Evolutionary conservation across 2,888 invertebrate genomes (phyloP).

Genomic region (Geotrupes spiniger): DNA sequence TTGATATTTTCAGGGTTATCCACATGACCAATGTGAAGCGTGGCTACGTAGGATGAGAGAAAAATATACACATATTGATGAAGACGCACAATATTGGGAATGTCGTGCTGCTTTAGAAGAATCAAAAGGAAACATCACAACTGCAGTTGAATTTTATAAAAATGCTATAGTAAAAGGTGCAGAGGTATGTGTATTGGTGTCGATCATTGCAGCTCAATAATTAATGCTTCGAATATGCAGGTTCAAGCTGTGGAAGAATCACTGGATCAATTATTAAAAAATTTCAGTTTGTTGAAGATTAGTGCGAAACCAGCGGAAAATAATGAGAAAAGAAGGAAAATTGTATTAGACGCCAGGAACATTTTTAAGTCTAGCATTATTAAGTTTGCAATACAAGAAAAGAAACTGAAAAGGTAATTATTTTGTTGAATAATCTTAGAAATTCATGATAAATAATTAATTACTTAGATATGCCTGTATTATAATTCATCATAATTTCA

Average conservation of each 20-base stretch:
- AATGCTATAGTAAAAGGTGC: conserved; percentile 58
- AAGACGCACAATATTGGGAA: conserved; percentile 59
- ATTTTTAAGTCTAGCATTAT: conserved; percentile 60
- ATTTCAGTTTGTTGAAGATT: conserved; percentile 59
- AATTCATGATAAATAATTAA: not conserved
- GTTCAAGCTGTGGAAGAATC: conserved; percentile 54
- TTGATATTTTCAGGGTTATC: conserved; percentile 51
- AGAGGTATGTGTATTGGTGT: conserved; percentile 46
- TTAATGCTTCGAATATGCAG: conserved; percentile 40
- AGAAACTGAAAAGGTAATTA: conserved; percentile 33
- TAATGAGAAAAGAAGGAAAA: conserved; percentile 27
- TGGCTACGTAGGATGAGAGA: conserved; percentile 56
- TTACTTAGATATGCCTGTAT: not conserved
- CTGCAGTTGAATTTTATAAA: conserved; percentile 59
- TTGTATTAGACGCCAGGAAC: conserved; percentile 55
- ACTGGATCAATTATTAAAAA: conserved; percentile 55
- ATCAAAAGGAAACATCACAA: conserved; percentile 53
- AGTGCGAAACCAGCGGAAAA: conserved; percentile 38
- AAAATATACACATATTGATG: conserved; percentile 48
- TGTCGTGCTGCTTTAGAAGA: conserved; percentile 60
- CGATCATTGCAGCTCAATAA: no score
- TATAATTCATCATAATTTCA: not conserved
- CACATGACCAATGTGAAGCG: conserved; percentile 55
- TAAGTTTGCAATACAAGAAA: conserved; percentile 55
- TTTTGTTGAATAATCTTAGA: not conserved